Conservation (phyloP, 2,888 invertebrate genomes). For the Dyspetes luteomarginatus region DNA sequence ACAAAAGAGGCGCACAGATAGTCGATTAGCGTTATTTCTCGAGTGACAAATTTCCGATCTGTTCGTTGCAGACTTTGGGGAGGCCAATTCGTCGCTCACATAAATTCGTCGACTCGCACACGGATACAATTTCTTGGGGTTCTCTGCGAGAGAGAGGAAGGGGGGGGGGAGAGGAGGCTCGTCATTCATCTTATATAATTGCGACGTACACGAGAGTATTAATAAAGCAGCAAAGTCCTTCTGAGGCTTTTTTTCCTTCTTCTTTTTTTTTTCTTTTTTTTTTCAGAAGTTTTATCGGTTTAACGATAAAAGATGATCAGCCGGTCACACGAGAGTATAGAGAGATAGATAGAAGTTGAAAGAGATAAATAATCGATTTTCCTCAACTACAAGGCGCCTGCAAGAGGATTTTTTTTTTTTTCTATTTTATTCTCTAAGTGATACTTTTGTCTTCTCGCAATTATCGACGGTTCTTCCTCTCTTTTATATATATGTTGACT, state of each 20-base stretch:
- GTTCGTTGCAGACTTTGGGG: conserved; percentile 1
- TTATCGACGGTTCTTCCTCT: conserved; percentile 19
- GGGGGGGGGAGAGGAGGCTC: not conserved
- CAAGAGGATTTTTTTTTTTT: not conserved
- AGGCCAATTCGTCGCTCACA: not conserved
- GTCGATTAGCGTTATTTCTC: not conserved
- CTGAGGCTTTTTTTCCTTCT: not conserved
- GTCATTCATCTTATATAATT: not conserved
- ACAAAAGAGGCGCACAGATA: not conserved
- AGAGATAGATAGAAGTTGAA: too few species aligned
- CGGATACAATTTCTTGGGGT: not conserved
- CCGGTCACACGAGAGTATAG: not conserved
- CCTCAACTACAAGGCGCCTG: conserved; percentile 49
- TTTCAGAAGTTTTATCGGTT: conserved; percentile 34
- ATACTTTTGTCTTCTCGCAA: not conserved
- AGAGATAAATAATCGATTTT: conserved; percentile 56
- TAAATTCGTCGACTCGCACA: not conserved
- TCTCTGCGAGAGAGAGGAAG: not conserved
- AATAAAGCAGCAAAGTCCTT: not conserved
- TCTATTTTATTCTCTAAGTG: too few species aligned
- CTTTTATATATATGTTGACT: too few species aligned
- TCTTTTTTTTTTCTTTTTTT: not conserved
- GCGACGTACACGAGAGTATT: not conserved
- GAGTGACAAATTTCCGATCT: not conserved
- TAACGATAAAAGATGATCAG: conserved; percentile 22